Conservation (phyloP, 2,113 vertebrate genomes). For the Ailuropoda melanoleuca region DNA sequence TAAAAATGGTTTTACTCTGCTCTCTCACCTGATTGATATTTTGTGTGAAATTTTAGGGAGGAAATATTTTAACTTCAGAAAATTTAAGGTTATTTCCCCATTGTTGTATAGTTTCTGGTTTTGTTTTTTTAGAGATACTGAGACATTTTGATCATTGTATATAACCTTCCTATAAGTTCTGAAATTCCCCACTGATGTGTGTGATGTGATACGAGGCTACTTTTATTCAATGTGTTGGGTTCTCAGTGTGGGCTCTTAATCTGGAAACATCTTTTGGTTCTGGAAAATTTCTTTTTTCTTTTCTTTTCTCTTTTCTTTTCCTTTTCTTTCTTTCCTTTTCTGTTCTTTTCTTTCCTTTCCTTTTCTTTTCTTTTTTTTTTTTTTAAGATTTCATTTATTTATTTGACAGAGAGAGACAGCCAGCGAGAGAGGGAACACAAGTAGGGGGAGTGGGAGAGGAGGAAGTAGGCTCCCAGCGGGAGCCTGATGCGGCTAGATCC, state of each 20-base stretch:
- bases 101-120: neutral
- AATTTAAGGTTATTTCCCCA: neutral
- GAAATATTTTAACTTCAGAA: neutral
- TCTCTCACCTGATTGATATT: neutral
- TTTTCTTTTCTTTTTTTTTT: too few relatives aligned
- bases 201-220: neutral
- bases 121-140: neutral
- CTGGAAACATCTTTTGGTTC: neutral
- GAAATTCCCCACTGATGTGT: neutral
- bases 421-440: too few relatives aligned
- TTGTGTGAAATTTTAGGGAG: neutral
- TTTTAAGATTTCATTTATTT: too few relatives aligned
- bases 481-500: too few relatives aligned
- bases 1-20: neutral
- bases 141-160: neutral
- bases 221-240: neutral
- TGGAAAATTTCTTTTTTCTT: neutral
- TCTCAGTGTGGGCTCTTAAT: neutral
- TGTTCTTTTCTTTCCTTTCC: too few relatives aligned
- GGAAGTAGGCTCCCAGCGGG: too few relatives aligned
- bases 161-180: neutral
- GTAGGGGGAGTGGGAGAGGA: too few relatives aligned
- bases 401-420: too few relatives aligned
- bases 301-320: too few relatives aligned
- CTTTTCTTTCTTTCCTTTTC: too few relatives aligned